Base-by-base conservation (phyloP, 2,113 vertebrate species). In the Illadopsis cleaveri region DNA sequence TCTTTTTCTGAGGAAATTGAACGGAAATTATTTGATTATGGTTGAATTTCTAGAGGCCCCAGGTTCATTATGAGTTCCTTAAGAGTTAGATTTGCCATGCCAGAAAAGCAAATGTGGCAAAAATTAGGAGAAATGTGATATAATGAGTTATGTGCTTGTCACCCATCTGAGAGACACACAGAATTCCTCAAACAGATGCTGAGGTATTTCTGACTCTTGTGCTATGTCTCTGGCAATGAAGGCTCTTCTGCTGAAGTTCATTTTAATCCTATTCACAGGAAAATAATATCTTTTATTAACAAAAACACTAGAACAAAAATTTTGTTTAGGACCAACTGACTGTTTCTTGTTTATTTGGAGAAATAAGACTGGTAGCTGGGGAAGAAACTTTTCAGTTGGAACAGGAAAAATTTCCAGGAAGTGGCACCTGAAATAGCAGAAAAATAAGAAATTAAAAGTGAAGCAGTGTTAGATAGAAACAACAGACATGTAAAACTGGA, bases 1-100 rank as follows among this genome's bases (percentile, higher is more conserved):
- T 22, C 24, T 57, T 81, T 56, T 62, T 90, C 37, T 80, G 45
- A 70, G 50, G 30, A 95, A 78, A 93, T 78, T 31, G 73, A 81
- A 77, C 1, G 9, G 22, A 60, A 87, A 64, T 72, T 2, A 44
- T 30, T 82, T 82, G 7, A 38, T 58, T 68, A 58, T 33, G 33
- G 6, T 24, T 82, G 40, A 6, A 68, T 88, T 93, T 90, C 47
- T n/a, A 64, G 10, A 71, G 4, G 3, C 4, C 4, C 62, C 14
- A 44, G 11, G 11, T 71, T 82, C 40, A 30, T 71, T 54, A 62
- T 16, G 9, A 62, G 15, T 72, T 64, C 17, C 31, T 61, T 28
- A 81, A 91, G 45, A 61, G 33, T 73, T 44, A 18, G 68, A 53
- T 57, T 37, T 73, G 24, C 19, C 22, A 35, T 90, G 47, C 21